Evolutionary conservation across 2,113 vertebrate genomes (phyloP).

Genomic region (Rhinoptilus africanus): DNA sequence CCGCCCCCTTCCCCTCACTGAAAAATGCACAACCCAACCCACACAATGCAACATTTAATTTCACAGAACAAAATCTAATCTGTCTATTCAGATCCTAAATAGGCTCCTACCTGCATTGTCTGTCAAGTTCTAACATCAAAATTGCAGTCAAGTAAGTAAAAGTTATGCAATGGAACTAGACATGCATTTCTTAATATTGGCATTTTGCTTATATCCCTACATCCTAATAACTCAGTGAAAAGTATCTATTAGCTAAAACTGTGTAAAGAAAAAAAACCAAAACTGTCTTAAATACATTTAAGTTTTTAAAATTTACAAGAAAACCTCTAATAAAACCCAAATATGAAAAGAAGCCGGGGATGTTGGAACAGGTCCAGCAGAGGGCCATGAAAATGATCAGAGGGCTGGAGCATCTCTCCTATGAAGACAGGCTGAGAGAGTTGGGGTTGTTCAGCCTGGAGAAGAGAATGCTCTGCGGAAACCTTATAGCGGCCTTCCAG

Average conservation of each 20-base stretch:
- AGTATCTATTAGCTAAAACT: neutral
- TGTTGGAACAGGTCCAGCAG: too few species aligned
- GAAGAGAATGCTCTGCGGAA: too few species aligned
- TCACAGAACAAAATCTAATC: neutral
- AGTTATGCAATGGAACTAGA: neutral
- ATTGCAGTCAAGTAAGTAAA: neutral
- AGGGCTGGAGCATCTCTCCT: too few species aligned
- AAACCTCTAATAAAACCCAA: neutral
- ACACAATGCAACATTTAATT: neutral
- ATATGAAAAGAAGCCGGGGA: neutral
- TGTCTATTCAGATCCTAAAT: neutral
- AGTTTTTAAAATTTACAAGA: neutral
- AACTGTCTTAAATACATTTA: neutral
- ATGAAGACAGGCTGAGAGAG: too few species aligned
- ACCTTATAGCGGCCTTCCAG: too few species aligned
- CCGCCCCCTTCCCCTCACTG: too few species aligned
- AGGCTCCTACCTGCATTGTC: neutral
- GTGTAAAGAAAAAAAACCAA: neutral
- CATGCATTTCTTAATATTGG: neutral
- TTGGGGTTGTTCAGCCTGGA: too few species aligned
- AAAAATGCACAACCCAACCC: neutral
- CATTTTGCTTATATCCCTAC: neutral
- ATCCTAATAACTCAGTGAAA: neutral
- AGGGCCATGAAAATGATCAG: too few species aligned
- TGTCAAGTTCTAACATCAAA: neutral